A percentile compares a stretch with the other conserved stretches of the same genome.
Evolutionary conservation across 2,888 invertebrate genomes (phyloP).

Genomic region (Cerceris rybyensis): DNA sequence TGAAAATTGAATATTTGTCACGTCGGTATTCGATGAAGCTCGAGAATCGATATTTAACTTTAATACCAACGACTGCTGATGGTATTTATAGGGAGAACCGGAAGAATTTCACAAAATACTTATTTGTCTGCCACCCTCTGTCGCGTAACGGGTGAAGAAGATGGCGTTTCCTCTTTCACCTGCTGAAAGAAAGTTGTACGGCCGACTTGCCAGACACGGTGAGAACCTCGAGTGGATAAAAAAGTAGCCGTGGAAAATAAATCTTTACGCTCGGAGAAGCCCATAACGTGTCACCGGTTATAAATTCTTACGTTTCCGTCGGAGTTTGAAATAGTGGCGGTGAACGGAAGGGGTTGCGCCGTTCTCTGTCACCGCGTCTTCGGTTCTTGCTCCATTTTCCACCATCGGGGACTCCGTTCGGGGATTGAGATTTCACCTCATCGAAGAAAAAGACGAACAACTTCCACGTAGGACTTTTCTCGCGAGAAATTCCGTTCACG

Average conservation of each 20-base stretch:
- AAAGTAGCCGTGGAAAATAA: constrained; percentile 50
- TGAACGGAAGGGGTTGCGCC: constrained; percentile 37
- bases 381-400: constrained; percentile 15
- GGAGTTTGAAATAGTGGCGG: constrained; percentile 44
- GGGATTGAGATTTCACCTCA: constrained; percentile 40
- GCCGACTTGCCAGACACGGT: constrained; percentile 14
- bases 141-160: not conserved
- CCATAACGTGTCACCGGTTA: constrained; percentile 62
- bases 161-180: not conserved
- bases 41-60: not conserved
- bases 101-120: not conserved
- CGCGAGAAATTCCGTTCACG: constrained; percentile 15
- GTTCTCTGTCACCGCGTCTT: constrained; percentile 29
- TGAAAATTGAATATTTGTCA: not conserved
- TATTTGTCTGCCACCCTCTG: not conserved
- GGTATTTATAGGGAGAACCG: not conserved
- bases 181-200: constrained; percentile 11
- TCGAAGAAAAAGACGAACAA: not conserved
- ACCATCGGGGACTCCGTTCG: constrained; percentile 4
- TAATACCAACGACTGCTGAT: not conserved
- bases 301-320: constrained; percentile 60
- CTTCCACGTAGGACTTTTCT: constrained; percentile 9
- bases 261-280: constrained; percentile 48
- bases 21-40: not conserved
- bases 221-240: constrained; percentile 26